Conservation (phyloP, 2,113 vertebrate species). For the Poeciliopsis retropinna region DNA sequence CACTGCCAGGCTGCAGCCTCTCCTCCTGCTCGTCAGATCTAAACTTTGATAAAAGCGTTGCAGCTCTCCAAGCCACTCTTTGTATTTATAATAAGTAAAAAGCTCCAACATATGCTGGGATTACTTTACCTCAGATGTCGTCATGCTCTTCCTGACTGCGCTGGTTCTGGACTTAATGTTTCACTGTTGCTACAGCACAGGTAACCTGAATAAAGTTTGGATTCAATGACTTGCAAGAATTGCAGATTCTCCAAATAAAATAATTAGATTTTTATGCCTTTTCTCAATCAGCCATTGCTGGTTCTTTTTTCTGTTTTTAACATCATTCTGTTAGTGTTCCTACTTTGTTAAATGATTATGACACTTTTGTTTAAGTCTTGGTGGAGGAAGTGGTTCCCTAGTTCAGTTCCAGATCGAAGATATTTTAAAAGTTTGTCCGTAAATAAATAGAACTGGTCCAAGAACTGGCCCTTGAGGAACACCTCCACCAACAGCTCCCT, state of each 20-base stretch:
- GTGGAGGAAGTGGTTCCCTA: no score
- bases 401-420: no score
- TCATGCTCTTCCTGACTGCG: slow-evolving; percentile 6
- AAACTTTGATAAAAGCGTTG: no score
- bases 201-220: slow-evolving; percentile 58
- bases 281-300: background rate
- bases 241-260: background rate
- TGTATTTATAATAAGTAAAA: slow-evolving; percentile 13
- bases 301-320: no score
- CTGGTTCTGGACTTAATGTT: background rate
- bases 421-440: no score
- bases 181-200: slow-evolving; percentile 1
- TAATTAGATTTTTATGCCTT: background rate
- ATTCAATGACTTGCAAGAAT: background rate
- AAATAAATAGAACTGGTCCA: no score
- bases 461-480: no score
- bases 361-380: no score
- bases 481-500: no score
- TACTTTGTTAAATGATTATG: no score
- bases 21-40: background rate
- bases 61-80: background rate
- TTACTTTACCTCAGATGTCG: slow-evolving; percentile 24
- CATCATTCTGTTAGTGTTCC: no score
- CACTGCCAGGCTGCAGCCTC: background rate
- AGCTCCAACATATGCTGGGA: slow-evolving; percentile 6